Conservation (phyloP, 1,140 invertebrate species). For the Cydia amplana region DNA sequence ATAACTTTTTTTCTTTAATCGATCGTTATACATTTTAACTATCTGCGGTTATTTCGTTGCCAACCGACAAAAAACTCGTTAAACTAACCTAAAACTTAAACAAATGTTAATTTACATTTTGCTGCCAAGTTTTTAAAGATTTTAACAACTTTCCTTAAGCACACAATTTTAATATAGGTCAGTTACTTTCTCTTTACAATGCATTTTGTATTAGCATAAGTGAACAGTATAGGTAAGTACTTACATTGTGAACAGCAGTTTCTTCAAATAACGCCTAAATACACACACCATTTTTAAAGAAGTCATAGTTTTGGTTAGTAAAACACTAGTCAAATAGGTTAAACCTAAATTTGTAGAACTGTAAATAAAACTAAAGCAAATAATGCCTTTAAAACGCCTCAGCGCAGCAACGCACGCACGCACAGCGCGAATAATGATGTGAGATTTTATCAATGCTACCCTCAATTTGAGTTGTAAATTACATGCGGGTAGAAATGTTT, state of each 20-base stretch:
- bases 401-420: slow-evolving; percentile 6
- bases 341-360: not conserved
- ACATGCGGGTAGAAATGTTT: slow-evolving; percentile 11
- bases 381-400: not conserved
- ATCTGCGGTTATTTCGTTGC: slow-evolving; percentile 20
- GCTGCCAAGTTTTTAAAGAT: not conserved
- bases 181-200: slow-evolving; percentile 17
- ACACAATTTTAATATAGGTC: not conserved
- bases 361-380: not conserved
- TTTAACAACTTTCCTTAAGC: not conserved
- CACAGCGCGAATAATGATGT: not conserved
- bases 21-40: not conserved
- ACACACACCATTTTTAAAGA: slow-evolving; percentile 37
- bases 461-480: not conserved
- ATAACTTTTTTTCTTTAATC: not conserved
- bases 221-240: slow-evolving; percentile 37
- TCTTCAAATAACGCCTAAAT: slow-evolving; percentile 53
- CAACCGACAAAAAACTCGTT: slow-evolving; percentile 3
- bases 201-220: slow-evolving; percentile 38
- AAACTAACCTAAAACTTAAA: not conserved
- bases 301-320: slow-evolving; percentile 2
- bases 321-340: not conserved
- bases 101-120: not conserved
- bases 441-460: slow-evolving; percentile 1
- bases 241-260: slow-evolving; percentile 59